Conservation (phyloP, 2,113 vertebrate genomes). For the Scalopus aquaticus region DNA sequence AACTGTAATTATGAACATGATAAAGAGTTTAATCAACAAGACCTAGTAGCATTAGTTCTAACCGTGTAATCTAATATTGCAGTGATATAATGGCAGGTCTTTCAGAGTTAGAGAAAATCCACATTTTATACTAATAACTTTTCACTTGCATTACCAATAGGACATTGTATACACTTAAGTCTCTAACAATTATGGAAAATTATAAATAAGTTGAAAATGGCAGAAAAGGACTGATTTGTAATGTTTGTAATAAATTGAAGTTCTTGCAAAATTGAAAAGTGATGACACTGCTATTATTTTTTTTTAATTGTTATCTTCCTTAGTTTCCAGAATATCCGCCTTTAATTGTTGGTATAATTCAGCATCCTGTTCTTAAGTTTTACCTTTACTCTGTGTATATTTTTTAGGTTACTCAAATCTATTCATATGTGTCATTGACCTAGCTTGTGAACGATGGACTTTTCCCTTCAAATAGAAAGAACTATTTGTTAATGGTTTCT, state of each 20-base stretch:
- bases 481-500: not conserved
- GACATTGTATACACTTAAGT: not conserved
- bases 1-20: not conserved
- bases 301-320: not conserved
- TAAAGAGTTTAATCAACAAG: not conserved
- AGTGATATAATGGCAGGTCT: not conserved
- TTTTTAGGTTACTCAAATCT: not conserved
- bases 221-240: not conserved
- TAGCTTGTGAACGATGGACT: not conserved
- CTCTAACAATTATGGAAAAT: not conserved
- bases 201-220: constrained; percentile 48
- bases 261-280: not conserved
- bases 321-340: not conserved
- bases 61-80: not conserved
- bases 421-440: not conserved
- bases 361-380: not conserved
- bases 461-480: not conserved
- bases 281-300: not conserved
- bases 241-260: not conserved
- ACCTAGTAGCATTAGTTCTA: no score
- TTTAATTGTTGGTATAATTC: not conserved
- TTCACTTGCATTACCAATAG: not conserved
- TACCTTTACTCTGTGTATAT: not conserved
- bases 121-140: not conserved
- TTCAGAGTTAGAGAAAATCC: not conserved